Conservation (phyloP, 2,797 vertebrate genomes). For the Manis pentadactyla region DNA sequence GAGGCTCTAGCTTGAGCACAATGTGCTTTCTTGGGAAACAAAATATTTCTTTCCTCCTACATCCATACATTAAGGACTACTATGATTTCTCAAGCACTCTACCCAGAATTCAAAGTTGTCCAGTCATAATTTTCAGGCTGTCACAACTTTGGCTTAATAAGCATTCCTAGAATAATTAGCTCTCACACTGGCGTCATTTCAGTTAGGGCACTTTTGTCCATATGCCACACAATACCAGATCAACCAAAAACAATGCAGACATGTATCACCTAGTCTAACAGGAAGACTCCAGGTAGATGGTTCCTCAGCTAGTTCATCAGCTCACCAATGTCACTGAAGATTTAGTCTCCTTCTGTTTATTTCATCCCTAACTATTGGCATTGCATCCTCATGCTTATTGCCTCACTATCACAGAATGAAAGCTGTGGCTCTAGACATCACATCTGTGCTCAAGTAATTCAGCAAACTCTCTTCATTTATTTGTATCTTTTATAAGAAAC, state of each 20-base stretch:
- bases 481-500: not conserved
- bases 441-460: not conserved
- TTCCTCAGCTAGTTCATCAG: not conserved
- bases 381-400: not conserved
- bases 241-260: not conserved
- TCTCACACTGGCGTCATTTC: not conserved
- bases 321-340: not conserved
- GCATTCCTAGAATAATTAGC: not conserved
- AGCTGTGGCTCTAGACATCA: not conserved
- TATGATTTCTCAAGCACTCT: not conserved
- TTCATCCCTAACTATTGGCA: not conserved
- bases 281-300: not conserved
- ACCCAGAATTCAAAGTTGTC: not conserved
- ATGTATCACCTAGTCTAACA: not conserved
- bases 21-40: not conserved
- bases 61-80: not conserved
- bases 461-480: not conserved
- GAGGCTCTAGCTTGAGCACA: not conserved
- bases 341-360: not conserved
- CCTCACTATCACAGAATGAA: not conserved
- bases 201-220: not conserved
- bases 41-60: not conserved
- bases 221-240: not conserved
- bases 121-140: not conserved
- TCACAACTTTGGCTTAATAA: not conserved